Base-by-base conservation (phyloP, 2,888 invertebrate genomes). In the Orchesellides sinensis region DNA sequence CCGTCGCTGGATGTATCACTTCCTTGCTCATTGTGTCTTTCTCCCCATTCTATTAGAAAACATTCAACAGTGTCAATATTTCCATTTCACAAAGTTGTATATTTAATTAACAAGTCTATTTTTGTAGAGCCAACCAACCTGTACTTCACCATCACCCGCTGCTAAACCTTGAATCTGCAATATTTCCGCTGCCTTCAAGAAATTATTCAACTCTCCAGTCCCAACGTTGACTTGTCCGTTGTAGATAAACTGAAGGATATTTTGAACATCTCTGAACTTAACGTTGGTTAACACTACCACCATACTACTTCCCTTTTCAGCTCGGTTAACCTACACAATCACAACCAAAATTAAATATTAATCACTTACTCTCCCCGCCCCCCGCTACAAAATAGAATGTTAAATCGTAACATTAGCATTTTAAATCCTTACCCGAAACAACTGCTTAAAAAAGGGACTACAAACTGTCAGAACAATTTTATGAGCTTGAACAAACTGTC, bases 111-210 rank as follows among this genome's bases (percentile, higher is more conserved):
- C n/a, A n/a, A n/a, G n/a, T n/a, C n/a, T n/a, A n/a, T n/a, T n/a
- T 8, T 65, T 45, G 8, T 54, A 54, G 25, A 54, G n/a, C n/a
- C 10, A 32, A 32, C 10, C 40, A 17, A 35, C 63, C 63, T 19
- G 8, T 59, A 49, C 49, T 40, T n/a, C 40, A 14, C 56, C 25
- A 2, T n/a, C n/a, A 3, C 5, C 56, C 0, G 47, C 68, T 12
- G 83, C 70, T 3, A 88, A 72, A 8, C 88, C 88, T 83, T 87
- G 84, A 73, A 88, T 86, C 72, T 88, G 85, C 2, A 88, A 65
- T 5, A 86, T 49, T 32, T 87, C 84, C 1, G 84, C 88, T 19
- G 87, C 83, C 52, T 83, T 27, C 10, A 88, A 66, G 32, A 88
- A 88, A 19, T 72, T 79, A 10, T 66, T 72, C 0, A 88, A 77